Percentiles rank a stretch among this genome's conserved stretches.
These are phyloP conservation scores for Sanderia malayensis DNA, from an alignment of 30 jellyfish, hydroid and myxozoan species.

Conservation along the genomic window DNA sequence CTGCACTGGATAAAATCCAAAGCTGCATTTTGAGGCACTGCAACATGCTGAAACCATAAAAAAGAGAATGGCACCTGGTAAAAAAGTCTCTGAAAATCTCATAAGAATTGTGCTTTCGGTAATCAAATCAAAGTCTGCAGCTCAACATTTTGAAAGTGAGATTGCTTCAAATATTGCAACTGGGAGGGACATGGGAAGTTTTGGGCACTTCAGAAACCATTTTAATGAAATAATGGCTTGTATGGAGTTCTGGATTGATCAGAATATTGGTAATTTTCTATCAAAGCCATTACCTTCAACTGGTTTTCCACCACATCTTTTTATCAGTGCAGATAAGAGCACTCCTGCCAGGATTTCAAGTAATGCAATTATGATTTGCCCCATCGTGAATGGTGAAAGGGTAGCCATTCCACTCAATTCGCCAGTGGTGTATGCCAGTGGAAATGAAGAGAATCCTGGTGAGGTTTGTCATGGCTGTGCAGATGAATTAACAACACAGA, in stretches of 20 bases:
- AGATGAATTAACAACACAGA: slow-evolving; percentile 2
- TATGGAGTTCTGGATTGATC: not conserved
- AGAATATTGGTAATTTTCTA: not conserved
- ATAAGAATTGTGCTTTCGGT: slow-evolving; percentile 20
- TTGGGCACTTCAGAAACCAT: slow-evolving; percentile 20
- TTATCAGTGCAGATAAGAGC: not conserved
- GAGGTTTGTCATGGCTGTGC: not conserved
- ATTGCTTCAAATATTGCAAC: slow-evolving; percentile 28
- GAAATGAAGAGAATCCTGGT: not conserved
- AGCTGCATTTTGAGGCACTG: slow-evolving; percentile 18
- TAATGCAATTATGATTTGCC: slow-evolving; percentile 13
- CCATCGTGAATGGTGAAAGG: not conserved
- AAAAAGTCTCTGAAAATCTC: slow-evolving; percentile 8
- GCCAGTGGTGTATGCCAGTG: not conserved
- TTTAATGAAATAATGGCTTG: slow-evolving; percentile 3
- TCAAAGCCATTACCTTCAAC: slow-evolving; percentile 9
- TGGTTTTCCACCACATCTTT: slow-evolving; percentile 8
- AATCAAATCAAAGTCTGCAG: slow-evolving; percentile 13
- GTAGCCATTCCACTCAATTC: not conserved
- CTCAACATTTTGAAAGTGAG: slow-evolving; percentile 7
- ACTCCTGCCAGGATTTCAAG: not conserved
- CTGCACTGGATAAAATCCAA: not conserved
- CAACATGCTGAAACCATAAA: not conserved
- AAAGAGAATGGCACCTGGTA: not conserved
- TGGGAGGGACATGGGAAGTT: slow-evolving; percentile 19